Evolutionary conservation across 1,140 invertebrate species (phyloP).

Genomic region (Helicoverpa zea): DNA sequence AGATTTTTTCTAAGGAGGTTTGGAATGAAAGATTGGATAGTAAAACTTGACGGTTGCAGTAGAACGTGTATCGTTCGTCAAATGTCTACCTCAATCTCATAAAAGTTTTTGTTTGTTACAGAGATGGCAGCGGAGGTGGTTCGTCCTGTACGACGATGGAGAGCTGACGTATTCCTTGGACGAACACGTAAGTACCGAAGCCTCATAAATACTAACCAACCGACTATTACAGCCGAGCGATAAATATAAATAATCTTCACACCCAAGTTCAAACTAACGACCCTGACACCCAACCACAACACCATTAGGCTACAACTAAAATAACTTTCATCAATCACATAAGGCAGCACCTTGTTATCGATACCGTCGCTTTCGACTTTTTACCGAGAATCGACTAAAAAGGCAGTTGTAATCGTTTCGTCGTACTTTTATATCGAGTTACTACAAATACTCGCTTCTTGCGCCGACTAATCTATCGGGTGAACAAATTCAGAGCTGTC

Average conservation of each 20-base stretch:
- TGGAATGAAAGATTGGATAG: too few relatives aligned
- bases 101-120: conserved; percentile 88
- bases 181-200: conserved; percentile 94
- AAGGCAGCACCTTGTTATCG: conserved; percentile 42
- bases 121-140: conserved; percentile 99
- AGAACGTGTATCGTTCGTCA: not conserved
- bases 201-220: not conserved
- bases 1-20: not conserved
- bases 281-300: not conserved
- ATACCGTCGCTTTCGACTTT: conserved; percentile 34
- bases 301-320: conserved; percentile 14
- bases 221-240: not conserved
- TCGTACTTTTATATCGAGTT: conserved; percentile 42
- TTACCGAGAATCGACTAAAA: conserved; percentile 45
- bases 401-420: conserved; percentile 41
- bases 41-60: not conserved
- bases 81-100: conserved; percentile 37
- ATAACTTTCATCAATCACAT: conserved; percentile 43
- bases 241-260: not conserved
- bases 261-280: conserved; percentile 23
- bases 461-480: conserved; percentile 36
- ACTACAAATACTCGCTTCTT: conserved; percentile 48
- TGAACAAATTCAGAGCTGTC: conserved; percentile 69
- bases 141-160: conserved; percentile 98
- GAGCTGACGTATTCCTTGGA: conserved; percentile 98